Evolutionary conservation across 1,140 invertebrate species (phyloP), one percentile per base, ranked within the genome.

Genomic region (Danaus plexippus): DNA sequence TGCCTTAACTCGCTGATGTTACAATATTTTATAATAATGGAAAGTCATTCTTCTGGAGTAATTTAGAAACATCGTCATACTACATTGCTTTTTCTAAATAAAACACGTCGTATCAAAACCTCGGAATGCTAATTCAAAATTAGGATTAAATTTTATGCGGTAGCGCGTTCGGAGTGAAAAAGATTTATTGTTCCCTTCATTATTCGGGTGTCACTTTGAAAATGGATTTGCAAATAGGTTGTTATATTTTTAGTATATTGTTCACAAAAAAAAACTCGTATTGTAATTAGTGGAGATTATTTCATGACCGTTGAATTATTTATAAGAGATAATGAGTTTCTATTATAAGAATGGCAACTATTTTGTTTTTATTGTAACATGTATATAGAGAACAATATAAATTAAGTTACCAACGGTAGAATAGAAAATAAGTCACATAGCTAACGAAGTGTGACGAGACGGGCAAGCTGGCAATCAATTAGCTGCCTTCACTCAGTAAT

Each of bases 401-500:
- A 53, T 11, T 45, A 22, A 53, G 15, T 56, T 12, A 49, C 40
- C 32, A 44, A 9, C 1, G n/a, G 9, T 13, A 32, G 54, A 49
- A 49, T 51, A 46, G 13, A 45, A 42, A 59, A 54, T 54, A 55
- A 46, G 49, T 43, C 53, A 52, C 40, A 48, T 45, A 55, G 11
- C 47, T 55, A 60, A 60, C 58, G 53, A 60, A 55, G 58, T 40
- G 52, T 50, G 52, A 43, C 57, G 52, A 54, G 59, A 71, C 65
- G 67, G 57, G 66, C 66, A 52, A 69, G 44, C 50, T 12, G 61
- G 64, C 70, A 69, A 82, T 84, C 77, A 81, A 87, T 85, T 81
- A 84, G 66, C 64, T 56, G 72, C 76, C 81, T 77, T 87, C 84
- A 87, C 80, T 87, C 79, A 85, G 72, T 85, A 85, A 82, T 85